phyloP scores from a whole-genome alignment of 2,888 invertebrate genomes.

The Asteroscopus sphinx region DNA sequence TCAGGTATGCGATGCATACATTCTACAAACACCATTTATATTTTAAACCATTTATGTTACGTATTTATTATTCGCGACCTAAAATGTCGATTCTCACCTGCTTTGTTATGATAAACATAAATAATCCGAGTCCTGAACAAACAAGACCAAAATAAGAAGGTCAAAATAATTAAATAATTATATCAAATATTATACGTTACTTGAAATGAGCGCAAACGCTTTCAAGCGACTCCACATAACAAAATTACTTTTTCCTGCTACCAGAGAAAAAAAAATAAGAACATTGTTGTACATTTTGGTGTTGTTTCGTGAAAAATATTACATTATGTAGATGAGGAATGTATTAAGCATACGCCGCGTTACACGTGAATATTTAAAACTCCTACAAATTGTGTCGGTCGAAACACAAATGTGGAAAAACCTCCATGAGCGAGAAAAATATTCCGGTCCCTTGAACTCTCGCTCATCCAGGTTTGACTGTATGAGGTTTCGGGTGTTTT shows the following conservation, averaged over 20 bases:
- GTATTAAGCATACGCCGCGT: slow-evolving; percentile 77
- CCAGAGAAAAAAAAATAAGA: slow-evolving; percentile 61
- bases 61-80: no score
- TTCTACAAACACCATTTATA: no score
- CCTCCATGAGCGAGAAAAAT: no score
- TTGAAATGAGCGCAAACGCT: slow-evolving; percentile 16
- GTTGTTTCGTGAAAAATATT: slow-evolving; percentile 73
- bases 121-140: slow-evolving; percentile 51
- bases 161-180: slow-evolving; percentile 50
- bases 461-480: no score
- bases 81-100: slow-evolving; percentile 19
- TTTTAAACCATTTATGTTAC: no score
- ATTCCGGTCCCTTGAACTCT: no score
- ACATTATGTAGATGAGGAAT: slow-evolving; percentile 83
- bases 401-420: slow-evolving; percentile 69
- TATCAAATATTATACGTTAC: slow-evolving; percentile 10
- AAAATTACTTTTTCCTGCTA: slow-evolving; percentile 37
- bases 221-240: slow-evolving; percentile 25
- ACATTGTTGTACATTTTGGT: slow-evolving; percentile 65
- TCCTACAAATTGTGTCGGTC: slow-evolving; percentile 74
- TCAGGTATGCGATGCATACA: no score
- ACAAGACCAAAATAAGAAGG: slow-evolving; percentile 43
- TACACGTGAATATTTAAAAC: slow-evolving; percentile 82
- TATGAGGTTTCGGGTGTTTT: no score
- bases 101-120: slow-evolving; percentile 45